Evolutionary conservation across 2,113 vertebrate species (phyloP).

Genomic region (Plestiodon gilberti): DNA sequence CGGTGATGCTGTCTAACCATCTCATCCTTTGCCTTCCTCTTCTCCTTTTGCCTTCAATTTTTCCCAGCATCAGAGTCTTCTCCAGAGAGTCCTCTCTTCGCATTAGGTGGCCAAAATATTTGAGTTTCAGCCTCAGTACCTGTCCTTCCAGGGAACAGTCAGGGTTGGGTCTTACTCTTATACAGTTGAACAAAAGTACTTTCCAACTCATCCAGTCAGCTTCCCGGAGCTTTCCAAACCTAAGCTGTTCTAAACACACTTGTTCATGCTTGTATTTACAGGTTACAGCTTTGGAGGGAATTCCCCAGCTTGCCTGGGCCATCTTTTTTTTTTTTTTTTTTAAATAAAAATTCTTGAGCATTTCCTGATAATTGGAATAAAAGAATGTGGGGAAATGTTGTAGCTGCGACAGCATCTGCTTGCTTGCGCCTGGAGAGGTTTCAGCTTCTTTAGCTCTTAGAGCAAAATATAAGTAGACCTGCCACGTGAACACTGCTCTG

Average conservation of each 20-base stretch:
- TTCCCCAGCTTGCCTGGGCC: neutral
- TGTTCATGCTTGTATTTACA: neutral
- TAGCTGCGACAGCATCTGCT: neutral
- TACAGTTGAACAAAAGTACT: neutral
- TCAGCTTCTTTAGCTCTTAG: neutral
- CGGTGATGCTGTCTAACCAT: too few relatives aligned
- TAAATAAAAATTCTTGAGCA: neutral
- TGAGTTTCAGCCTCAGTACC: too few relatives aligned
- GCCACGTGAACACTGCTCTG: neutral
- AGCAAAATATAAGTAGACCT: neutral
- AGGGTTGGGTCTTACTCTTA: neutral
- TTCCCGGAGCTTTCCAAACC: neutral
- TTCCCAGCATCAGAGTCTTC: too few relatives aligned
- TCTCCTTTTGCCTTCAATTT: too few relatives aligned
- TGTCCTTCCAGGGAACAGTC: too few relatives aligned
- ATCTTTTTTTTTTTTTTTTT: neutral
- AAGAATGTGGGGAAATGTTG: neutral
- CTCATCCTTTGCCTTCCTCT: too few relatives aligned
- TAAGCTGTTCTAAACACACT: neutral
- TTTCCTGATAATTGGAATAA: neutral
- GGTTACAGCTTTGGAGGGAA: neutral
- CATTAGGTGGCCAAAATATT: too few relatives aligned
- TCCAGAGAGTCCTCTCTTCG: too few relatives aligned
- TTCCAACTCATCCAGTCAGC: neutral
- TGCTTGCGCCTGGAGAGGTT: neutral